Base-by-base conservation (phyloP, 2,888 invertebrate species). In the Crepidodera aurea region DNA sequence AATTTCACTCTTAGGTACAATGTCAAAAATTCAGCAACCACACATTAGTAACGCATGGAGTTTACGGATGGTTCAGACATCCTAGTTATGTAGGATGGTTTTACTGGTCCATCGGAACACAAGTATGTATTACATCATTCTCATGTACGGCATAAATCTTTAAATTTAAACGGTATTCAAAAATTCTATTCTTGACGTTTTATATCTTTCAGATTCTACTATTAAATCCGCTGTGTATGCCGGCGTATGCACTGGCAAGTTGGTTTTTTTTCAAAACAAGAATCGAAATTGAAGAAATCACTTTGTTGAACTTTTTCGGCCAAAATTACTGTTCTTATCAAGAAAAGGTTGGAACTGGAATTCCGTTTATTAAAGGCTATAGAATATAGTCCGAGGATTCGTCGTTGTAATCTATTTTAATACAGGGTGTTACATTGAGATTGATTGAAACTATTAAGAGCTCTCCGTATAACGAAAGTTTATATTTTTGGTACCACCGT, bases 31-130 rank as follows among this genome's bases (percentile, higher is more conserved):
- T 87, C 7, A 85, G 89, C 10, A 91, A 92, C 68, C 99, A 99
- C 77, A 82, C 86, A 68, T 84, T 99, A 34, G 90, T 99, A 15
- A 97, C 96, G 0, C 85, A 88, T 71, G 99, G 99, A 0, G 87
- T 98, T 18, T 99, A 98, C 80, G 82, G 87, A 1, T 79, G 88
- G 62, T 92, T 89, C 75, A 84, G 99, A 39, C 99, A 99, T 83
- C 99, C 99, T 0, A 94, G 97, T 73, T 99, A 99, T 81, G 94
- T 96, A 1, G 98, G 98, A 8, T 99, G 98, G 98, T 98, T 98
- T 84, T 93, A 94, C 83, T 99, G 98, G 98, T 93, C 96, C 12
- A 87, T 99, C 61, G 98, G 98, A 39, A 99, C 98, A 8, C 99
- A 99, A 88, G 90, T 98, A 80, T 6, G 42, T 44, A 18, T 51